Evolutionary conservation across 2,797 vertebrate genomes (phyloP).

Genomic region (Hoplostethus atlanticus): DNA sequence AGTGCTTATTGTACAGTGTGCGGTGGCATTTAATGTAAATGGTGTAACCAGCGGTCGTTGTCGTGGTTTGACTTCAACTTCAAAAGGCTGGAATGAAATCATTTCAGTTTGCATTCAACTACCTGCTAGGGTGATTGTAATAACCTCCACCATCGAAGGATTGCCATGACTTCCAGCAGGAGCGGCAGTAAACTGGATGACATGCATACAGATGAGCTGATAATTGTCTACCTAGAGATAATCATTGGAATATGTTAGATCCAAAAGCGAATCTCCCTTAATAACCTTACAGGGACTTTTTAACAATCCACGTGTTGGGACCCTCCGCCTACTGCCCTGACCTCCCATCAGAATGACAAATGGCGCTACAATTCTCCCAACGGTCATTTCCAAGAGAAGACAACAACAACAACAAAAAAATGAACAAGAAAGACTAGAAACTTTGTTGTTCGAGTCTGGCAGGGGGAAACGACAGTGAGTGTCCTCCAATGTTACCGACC

Average conservation of each 20-base stretch:
- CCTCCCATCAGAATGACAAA: constrained; percentile 64
- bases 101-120: constrained; percentile 22
- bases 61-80: constrained; percentile 28
- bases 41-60: background rate
- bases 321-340: constrained; percentile 10
- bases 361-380: constrained; percentile 39
- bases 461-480: constrained; percentile 18
- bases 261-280: background rate
- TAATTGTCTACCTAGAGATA: constrained; percentile 23
- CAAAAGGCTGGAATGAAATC: background rate
- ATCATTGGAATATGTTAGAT: constrained; percentile 3
- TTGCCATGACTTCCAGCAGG: constrained; percentile 11
- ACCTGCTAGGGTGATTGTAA: constrained; percentile 10
- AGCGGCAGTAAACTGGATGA: constrained; percentile 16
- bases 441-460: background rate
- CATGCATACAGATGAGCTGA: constrained; percentile 3
- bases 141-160: constrained; percentile 8
- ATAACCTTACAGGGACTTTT: constrained; percentile 11
- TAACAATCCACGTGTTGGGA: constrained; percentile 27
- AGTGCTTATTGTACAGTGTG: constrained; percentile 36
- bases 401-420: constrained; percentile 4
- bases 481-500: constrained; percentile 49
- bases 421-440: background rate
- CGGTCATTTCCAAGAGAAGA: constrained; percentile 31
- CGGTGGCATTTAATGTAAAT: constrained; percentile 45